These are phyloP conservation scores for Gobius niger DNA, from an alignment of 2,113 vertebrate genomes.

Conservation along the genomic window DNA sequence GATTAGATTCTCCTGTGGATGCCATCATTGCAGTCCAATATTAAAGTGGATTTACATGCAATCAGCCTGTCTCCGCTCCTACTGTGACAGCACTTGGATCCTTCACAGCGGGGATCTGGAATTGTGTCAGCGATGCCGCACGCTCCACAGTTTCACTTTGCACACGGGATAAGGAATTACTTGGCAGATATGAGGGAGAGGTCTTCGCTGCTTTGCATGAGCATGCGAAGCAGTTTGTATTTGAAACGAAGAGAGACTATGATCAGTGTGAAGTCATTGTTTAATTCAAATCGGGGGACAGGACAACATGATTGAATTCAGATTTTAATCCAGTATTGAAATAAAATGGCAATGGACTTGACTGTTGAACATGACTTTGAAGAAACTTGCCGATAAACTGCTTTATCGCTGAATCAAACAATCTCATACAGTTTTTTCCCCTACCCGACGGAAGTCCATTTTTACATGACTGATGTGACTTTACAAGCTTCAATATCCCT, in stretches of 20 bases:
- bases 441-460: no score
- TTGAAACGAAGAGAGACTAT: constrained; percentile 14
- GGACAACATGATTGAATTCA: no score
- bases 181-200: constrained; percentile 20
- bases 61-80: constrained; percentile 25
- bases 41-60: constrained; percentile 37
- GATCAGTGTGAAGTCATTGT: background rate
- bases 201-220: constrained; percentile 26
- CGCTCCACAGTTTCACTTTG: background rate
- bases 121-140: constrained; percentile 13
- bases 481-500: background rate
- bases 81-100: background rate
- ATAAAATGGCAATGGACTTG: no score
- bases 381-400: no score
- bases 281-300: background rate
- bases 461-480: no score
- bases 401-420: no score
- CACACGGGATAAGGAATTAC: no score
- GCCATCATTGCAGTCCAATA: constrained; percentile 25
- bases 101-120: constrained; percentile 9
- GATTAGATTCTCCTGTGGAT: constrained; percentile 22
- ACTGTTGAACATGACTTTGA: no score
- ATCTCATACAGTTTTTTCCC: no score
- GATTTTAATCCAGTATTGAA: no score
- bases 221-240: constrained; percentile 13